These are phyloP conservation scores for Belgica antarctica DNA, from an alignment of 2,888 invertebrate genomes.

Conservation along the genomic window DNA sequence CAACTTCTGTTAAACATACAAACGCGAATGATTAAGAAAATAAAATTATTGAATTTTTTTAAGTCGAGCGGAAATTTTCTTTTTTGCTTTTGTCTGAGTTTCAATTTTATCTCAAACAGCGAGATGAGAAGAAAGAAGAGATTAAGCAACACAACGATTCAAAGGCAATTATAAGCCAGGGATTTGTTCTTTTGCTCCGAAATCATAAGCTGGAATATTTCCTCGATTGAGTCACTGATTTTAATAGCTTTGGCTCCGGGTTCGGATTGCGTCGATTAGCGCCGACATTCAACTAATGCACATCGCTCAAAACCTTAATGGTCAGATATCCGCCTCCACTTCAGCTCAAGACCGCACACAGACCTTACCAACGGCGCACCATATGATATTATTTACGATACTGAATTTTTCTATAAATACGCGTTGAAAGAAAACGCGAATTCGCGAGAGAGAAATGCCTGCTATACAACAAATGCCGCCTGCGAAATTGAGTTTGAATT, in stretches of 20 bases:
- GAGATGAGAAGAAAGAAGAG: constrained; percentile 9
- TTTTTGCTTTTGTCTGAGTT: not conserved
- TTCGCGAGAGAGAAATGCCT: not conserved
- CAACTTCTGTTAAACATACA: constrained; percentile 34
- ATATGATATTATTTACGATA: not conserved
- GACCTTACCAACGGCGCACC: not conserved
- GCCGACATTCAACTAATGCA: not conserved
- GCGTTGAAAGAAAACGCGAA: not conserved
- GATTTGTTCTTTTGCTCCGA: too few species aligned
- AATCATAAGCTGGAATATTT: not conserved
- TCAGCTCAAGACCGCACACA: not conserved
- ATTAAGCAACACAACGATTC: not conserved
- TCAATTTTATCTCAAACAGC: not conserved
- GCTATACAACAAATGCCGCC: not conserved
- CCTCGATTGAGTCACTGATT: not conserved
- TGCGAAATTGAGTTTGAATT: not conserved
- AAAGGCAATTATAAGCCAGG: not conserved
- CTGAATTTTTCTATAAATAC: not conserved
- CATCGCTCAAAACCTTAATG: not conserved
- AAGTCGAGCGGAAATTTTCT: not conserved
- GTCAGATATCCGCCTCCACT: not conserved
- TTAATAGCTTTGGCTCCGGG: not conserved
- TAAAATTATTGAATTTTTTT: constrained; percentile 1
- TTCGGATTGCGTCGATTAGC: not conserved
- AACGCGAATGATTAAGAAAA: constrained; percentile 21